Evolutionary conservation across 2,113 vertebrate species (phyloP).

Genomic region (Guaruba guarouba): DNA sequence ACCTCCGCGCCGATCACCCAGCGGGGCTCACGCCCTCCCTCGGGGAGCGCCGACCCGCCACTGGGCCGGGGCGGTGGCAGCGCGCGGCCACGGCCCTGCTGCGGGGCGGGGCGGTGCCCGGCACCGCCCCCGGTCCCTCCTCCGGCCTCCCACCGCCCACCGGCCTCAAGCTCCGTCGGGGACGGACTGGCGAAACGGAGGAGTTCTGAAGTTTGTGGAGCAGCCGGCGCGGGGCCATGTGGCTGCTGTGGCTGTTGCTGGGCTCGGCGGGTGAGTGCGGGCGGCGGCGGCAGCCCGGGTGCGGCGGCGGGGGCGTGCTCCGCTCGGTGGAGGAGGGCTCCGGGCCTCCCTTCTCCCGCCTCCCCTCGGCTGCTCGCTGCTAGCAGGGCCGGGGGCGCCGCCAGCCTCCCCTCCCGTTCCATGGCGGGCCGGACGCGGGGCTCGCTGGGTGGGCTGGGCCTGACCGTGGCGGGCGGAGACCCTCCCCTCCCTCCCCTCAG

Average conservation of each 20-base stretch:
- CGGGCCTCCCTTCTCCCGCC: not conserved
- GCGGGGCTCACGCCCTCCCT: no score
- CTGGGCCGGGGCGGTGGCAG: not conserved
- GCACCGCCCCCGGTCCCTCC: not conserved
- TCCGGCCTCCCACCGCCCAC: not conserved
- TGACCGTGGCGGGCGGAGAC: not conserved
- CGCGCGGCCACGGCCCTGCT: not conserved
- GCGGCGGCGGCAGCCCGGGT: not conserved
- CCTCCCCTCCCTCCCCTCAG: not conserved
- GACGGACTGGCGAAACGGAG: not conserved
- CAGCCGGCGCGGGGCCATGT: conserved; percentile 72
- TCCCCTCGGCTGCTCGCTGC: not conserved
- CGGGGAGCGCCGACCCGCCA: no score
- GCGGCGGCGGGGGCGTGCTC: not conserved
- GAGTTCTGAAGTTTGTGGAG: conserved; percentile 40
- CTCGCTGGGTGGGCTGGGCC: not conserved
- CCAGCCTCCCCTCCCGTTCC: not conserved
- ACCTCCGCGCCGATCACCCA: no score
- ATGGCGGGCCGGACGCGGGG: not conserved
- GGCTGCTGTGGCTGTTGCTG: conserved; percentile 84
- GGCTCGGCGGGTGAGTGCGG: conserved; percentile 80
- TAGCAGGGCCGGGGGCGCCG: not conserved
- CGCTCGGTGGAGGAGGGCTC: not conserved
- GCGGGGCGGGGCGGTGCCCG: not conserved
- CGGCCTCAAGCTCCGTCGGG: not conserved